A percentile compares a stretch with the other conserved stretches of the same genome.
Evolutionary conservation across 92 coral and sea anemone species (phyloP).

Genomic region (Siderastrea radians): DNA sequence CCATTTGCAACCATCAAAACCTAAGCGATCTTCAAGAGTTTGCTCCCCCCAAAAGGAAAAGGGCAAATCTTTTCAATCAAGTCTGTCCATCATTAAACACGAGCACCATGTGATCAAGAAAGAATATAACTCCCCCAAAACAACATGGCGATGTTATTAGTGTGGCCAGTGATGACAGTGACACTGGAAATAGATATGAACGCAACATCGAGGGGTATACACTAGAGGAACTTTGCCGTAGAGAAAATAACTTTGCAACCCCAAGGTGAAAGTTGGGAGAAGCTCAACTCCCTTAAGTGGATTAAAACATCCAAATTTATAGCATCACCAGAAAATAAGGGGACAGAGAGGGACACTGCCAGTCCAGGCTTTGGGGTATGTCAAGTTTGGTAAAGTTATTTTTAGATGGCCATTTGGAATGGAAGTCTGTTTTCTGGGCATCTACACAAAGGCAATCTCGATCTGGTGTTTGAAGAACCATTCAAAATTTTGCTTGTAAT

Average conservation of each 20-base stretch:
- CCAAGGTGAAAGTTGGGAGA: slow-evolving; percentile 13
- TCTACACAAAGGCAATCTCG: too few species aligned
- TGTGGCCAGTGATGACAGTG: slow-evolving; percentile 7
- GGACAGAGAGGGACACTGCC: too few species aligned
- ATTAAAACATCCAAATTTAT: slow-evolving; percentile 1
- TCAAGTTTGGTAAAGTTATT: too few species aligned
- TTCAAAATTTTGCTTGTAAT: too few species aligned
- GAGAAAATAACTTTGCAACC: slow-evolving; percentile 19
- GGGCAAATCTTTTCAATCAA: slow-evolving; percentile 7
- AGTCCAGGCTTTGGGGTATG: too few species aligned
- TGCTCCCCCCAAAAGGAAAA: slow-evolving; percentile 9
- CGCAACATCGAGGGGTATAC: not conserved
- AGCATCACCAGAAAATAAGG: not conserved
- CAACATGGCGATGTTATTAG: not conserved
- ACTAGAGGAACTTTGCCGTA: slow-evolving; percentile 16
- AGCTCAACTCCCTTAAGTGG: slow-evolving; percentile 20
- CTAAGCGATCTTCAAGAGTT: slow-evolving; percentile 3
- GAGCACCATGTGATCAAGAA: not conserved
- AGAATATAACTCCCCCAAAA: not conserved
- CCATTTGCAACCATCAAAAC: slow-evolving; percentile 17
- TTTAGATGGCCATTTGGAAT: too few species aligned
- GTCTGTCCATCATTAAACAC: not conserved
- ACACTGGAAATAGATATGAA: not conserved
- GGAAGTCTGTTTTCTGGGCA: too few species aligned
- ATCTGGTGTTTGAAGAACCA: too few species aligned